Base-by-base conservation (phyloP, 2,888 invertebrate genomes). In the Antheraea yamamai region DNA sequence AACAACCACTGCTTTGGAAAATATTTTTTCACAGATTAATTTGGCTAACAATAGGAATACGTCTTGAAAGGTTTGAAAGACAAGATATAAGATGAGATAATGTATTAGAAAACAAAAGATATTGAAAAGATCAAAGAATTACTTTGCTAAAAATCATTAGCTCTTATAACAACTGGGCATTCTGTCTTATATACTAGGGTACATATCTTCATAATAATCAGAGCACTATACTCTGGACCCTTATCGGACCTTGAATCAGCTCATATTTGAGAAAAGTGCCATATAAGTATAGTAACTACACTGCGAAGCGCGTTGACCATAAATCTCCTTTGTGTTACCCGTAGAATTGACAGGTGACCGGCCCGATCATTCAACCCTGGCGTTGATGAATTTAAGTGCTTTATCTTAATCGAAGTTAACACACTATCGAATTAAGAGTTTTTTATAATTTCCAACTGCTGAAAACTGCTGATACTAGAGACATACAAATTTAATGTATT, bases 271-370 rank as follows among this genome's bases (percentile, higher is more conserved):
- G 14, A 35, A 68, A 68, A 68, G 39, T 68, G 10, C 35, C 35
- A 68, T 39, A 39, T 26, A 61, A 10, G 23, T 61, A 64, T 35
- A 68, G 26, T 68, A 68, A 35, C 30, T 12, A 30, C n/a, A 30
- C 10, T 35, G 35, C 7, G 10, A 20, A 35, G 18, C 39, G 18
- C 39, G 18, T 68, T 68, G 18, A 18, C 68, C 68, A 68, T 68
- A 68, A 68, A 68, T 68, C 68, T 68, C 68, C n/a, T 39, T 68
- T 39, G 73, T 61, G 58, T 68, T 58, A 83, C 80, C 76, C 81
- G 81, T 81, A 81, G 87, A 87, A 87, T 87, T 87, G 87, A 87
- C 87, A 87, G 87, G 86, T 86, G 87, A 87, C 87, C 86, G 86
- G 82, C 73, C 73, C 84, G 84, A 87, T 87, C 86, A 87, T 87